These are phyloP conservation scores for Phortica okadai DNA, from an alignment of 2,888 invertebrate species.

Conservation along the genomic window DNA sequence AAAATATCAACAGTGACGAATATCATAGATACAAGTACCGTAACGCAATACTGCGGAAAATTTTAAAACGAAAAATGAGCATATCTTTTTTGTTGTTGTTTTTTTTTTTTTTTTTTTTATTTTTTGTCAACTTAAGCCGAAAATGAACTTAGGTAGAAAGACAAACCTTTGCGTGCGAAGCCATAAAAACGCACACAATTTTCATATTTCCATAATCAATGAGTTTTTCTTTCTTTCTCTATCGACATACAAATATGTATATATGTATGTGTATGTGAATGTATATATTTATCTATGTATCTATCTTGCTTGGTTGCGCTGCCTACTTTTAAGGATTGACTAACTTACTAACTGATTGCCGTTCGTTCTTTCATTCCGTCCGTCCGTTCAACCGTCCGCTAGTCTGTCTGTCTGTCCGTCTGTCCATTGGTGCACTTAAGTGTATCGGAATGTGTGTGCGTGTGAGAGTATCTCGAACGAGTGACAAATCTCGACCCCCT, in stretches of 20 bases:
- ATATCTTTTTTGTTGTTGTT: too few species aligned
- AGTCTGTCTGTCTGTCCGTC: neutral
- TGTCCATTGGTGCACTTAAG: neutral
- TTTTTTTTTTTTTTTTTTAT: too few species aligned
- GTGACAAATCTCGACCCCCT: constrained; percentile 63
- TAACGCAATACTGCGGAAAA: too few species aligned
- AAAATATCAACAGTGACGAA: too few species aligned
- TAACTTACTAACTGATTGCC: constrained; percentile 37
- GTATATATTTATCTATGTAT: constrained; percentile 19
- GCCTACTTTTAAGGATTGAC: constrained; percentile 35
- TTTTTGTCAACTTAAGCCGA: neutral
- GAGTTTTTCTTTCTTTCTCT: constrained; percentile 34
- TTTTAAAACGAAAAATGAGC: too few species aligned
- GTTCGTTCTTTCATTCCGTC: neutral
- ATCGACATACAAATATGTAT: neutral
- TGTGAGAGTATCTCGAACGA: constrained; percentile 49
- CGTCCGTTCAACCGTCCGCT: neutral
- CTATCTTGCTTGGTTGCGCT: constrained; percentile 39
- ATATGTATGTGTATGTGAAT: constrained; percentile 7
- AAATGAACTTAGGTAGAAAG: constrained; percentile 46
- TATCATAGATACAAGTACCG: too few species aligned
- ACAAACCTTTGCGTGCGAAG: constrained; percentile 21
- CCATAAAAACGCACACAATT: constrained; percentile 38
- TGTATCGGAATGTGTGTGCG: neutral
- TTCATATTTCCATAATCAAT: constrained; percentile 67